Conservation (phyloP, 2,888 invertebrate species). For the Cremastinae sp. region DNA sequence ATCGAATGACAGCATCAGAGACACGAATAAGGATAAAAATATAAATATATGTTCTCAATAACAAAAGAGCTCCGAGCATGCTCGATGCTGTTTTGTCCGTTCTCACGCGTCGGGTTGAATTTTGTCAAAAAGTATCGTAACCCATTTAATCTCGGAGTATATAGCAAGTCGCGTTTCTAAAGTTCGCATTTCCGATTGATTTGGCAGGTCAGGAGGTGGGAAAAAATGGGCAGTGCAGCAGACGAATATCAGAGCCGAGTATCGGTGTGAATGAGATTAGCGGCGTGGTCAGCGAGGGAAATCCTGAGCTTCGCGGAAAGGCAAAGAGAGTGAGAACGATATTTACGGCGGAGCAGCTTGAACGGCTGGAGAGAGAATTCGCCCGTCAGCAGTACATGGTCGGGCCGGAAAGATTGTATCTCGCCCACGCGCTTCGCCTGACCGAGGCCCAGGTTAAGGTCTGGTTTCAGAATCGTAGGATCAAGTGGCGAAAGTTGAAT, state of each 20-base stretch:
- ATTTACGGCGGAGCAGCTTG: conserved; percentile 97
- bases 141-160: too few relatives aligned
- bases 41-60: conserved; percentile 19
- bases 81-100: conserved; percentile 36
- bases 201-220: conserved; percentile 78
- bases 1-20: too few relatives aligned
- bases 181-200: conserved; percentile 15
- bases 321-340: conserved; percentile 95
- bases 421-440: conserved; percentile 92
- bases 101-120: conserved; percentile 2
- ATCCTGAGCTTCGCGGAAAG: too few relatives aligned
- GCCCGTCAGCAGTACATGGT: conserved; percentile 99
- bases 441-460: conserved; percentile 92
- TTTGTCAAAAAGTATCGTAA: conserved; percentile 21
- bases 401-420: conserved; percentile 94
- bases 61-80: conserved; percentile 1
- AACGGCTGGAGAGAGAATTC: conserved; percentile 95
- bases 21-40: not conserved
- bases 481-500: conserved; percentile 98
- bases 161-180: conserved; percentile 7
- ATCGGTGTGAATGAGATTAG: conserved; percentile 64
- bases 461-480: conserved; percentile 90
- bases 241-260: conserved; percentile 34
- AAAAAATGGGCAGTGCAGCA: conserved; percentile 72
- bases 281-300: conserved; percentile 78